Base-by-base conservation (phyloP, 2,888 invertebrate genomes). In the Clostera curtula region DNA sequence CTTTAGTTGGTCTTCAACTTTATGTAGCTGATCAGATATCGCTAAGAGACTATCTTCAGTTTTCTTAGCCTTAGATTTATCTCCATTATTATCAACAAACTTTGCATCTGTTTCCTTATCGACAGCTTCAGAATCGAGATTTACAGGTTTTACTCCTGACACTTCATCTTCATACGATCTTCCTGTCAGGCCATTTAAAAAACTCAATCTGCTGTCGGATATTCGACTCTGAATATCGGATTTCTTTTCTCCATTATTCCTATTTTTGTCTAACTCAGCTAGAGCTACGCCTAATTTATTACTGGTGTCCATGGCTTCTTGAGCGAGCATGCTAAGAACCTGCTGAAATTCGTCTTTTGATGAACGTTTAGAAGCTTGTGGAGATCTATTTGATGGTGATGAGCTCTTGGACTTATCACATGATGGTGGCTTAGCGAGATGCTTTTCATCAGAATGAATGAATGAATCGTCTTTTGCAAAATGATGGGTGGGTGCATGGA, bases 251-350 rank as follows among this genome's bases (percentile, higher is more conserved):
- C 55, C 60, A 44, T 67, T 73, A 37, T 75, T 74, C 40, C 76
- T 71, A 56, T 82, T 82, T 55, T 77, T 76, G 41, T 79, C 80
- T 52, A 89, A 55, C 56, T 89, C 87, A 20, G 87, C 85, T 55
- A 91, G 69, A 37, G 91, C 90, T 39, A 87, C 86, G n/a, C 88
- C 88, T 49, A 90, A 62, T 48, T 89, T 88, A 40, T 90, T 89
- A 56, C 90, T 91, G 21, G 90, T 90, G 56, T 90, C 90, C 73
- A 89, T 88, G 7, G 92, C 91, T 83, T 93, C 92, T 56, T 88
- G 88, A 6, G 91, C 91, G 34, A 93, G 84, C 60, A 90, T 88
- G 49, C 90, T 89, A 25, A 93, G 73, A 17, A 92, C 86, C 56
- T 92, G 91, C 62, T 92, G 91, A 62, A 92, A 69, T 69, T 80